Conservation (phyloP, 2,888 invertebrate species). For the Epirrhoe tristata region DNA sequence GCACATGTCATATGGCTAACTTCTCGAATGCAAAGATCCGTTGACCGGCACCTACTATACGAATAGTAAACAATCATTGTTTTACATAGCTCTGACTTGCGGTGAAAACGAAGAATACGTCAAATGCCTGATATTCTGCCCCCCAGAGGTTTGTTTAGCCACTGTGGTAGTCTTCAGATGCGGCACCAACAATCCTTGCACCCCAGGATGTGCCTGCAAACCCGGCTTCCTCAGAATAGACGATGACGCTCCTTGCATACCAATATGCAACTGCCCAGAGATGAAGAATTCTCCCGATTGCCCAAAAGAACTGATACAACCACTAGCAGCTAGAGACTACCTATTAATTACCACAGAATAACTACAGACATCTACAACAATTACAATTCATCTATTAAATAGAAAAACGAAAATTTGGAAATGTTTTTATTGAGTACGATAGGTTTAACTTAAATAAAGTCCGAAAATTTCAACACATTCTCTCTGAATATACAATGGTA, state of each 20-base stretch:
- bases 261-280: conserved; percentile 44
- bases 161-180: conserved; percentile 47
- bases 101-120: conserved; percentile 45
- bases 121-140: conserved; percentile 45
- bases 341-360: too few species aligned
- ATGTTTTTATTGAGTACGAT: conserved; percentile 3
- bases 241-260: conserved; percentile 46
- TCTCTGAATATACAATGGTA: conserved; percentile 78
- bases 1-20: too few species aligned
- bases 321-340: too few species aligned
- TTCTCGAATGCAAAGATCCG: too few species aligned
- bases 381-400: too few species aligned
- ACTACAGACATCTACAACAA: too few species aligned
- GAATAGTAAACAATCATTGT: not conserved
- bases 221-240: conserved; percentile 46
- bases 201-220: conserved; percentile 50
- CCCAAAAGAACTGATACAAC: not conserved
- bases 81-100: not conserved
- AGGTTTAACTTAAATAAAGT: conserved; percentile 16
- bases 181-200: conserved; percentile 31
- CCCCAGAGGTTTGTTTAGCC: conserved; percentile 49
- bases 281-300: conserved; percentile 33
- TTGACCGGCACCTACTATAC: not conserved
- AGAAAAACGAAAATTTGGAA: too few species aligned
- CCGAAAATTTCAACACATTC: conserved; percentile 58